phyloP scores from a whole-genome alignment of 2,113 vertebrate genomes.

The Epinephelus cyanopodus region DNA sequence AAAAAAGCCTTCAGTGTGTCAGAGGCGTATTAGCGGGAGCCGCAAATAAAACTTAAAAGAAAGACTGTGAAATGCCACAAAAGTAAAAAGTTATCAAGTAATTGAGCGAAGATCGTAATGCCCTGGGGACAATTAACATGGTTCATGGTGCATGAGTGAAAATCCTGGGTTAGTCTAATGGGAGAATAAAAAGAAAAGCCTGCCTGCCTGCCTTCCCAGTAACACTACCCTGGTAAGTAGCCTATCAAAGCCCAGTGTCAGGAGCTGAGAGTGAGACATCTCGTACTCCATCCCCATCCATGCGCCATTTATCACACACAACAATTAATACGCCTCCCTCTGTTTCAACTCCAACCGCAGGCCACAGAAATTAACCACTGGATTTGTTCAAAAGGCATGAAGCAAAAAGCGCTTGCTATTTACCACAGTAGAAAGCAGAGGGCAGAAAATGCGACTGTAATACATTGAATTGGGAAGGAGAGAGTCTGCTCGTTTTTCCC shows the following conservation, averaged over 20 bases:
- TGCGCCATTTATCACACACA: conserved; percentile 64
- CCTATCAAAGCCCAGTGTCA: conserved; percentile 69
- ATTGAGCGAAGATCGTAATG: conserved; percentile 77
- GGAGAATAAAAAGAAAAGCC: conserved; percentile 71
- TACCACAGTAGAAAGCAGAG: conserved; percentile 16
- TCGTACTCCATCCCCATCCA: conserved; percentile 52
- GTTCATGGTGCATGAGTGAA: conserved; percentile 79
- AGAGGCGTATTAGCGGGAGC: conserved; percentile 48
- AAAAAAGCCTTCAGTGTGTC: conserved; percentile 24
- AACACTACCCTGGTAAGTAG: conserved; percentile 64
- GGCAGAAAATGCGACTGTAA: conserved; percentile 25
- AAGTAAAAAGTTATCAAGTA: conserved; percentile 80
- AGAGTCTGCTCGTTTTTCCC: conserved; percentile 32
- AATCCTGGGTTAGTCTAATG: conserved; percentile 76
- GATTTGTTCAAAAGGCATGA: conserved; percentile 55
- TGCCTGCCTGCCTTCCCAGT: conserved; percentile 56
- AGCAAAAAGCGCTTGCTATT: conserved; percentile 23
- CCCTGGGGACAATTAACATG: conserved; percentile 80
- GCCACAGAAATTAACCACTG: conserved; percentile 57
- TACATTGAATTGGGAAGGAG: conserved; percentile 30
- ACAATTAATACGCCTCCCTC: conserved; percentile 63
- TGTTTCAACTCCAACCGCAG: conserved; percentile 35
- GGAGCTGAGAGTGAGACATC: conserved; percentile 64
- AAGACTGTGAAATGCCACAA: conserved; percentile 72
- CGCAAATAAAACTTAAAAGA: conserved; percentile 74